These are phyloP conservation scores for Bellardia pandia DNA, from an alignment of 2,888 invertebrate genomes.

Conservation along the genomic window DNA sequence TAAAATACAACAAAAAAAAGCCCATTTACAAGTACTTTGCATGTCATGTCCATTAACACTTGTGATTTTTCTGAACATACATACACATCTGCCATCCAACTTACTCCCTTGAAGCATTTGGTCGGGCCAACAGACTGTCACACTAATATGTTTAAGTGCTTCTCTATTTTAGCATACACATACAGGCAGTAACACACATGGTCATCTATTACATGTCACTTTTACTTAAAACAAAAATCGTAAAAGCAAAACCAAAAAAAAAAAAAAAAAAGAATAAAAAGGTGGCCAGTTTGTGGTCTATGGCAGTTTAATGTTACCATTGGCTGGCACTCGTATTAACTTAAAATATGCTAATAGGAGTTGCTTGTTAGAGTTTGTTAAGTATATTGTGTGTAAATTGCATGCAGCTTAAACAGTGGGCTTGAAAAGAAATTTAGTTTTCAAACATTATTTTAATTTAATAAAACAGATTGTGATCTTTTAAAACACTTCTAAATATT, in stretches of 20 bases:
- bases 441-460: too few relatives aligned
- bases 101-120: conserved; percentile 20
- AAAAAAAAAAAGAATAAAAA: conserved; percentile 7
- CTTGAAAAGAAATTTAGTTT: not conserved
- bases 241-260: conserved; percentile 11
- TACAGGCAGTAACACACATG: not conserved
- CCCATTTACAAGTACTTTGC: conserved; percentile 65
- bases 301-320: conserved; percentile 61
- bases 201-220: conserved; percentile 60
- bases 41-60: conserved; percentile 72
- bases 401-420: conserved; percentile 54
- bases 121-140: conserved; percentile 25
- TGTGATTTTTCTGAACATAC: conserved; percentile 40
- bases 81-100: not conserved
- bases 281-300: conserved; percentile 51
- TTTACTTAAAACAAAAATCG: conserved; percentile 54
- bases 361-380: conserved; percentile 56
- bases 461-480: too few relatives aligned
- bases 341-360: conserved; percentile 69
- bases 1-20: too few relatives aligned
- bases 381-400: conserved; percentile 52
- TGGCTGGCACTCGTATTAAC: conserved; percentile 54
- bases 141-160: conserved; percentile 46
- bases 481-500: too few relatives aligned
- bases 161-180: conserved; percentile 19